Evolutionary conservation across 2,113 vertebrate genomes (phyloP), one percentile per base, ranked within the genome.

Genomic region (Pogonocichla stellata): DNA sequence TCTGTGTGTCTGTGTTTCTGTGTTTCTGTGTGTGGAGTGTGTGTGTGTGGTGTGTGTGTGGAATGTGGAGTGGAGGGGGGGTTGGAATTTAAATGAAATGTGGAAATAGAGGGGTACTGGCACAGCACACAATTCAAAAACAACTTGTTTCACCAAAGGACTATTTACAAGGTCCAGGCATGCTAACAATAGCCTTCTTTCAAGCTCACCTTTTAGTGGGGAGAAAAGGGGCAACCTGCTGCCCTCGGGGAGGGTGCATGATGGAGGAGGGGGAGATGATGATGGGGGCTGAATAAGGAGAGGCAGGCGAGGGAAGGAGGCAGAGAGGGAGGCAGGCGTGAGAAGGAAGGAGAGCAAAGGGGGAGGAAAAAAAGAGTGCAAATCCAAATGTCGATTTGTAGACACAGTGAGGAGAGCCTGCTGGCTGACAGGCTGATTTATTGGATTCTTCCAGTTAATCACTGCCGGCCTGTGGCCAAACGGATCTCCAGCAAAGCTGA

Each of bases 371-470:
- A 83, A 86, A 57, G 88, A 97, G 96, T 95, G 94, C 97, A 98
- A 98, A 98, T 98, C 98, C 98, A 98, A 98, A 98, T 98, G 98
- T 98, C 98, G 97, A 98, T 98, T 98, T 98, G 98, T 98, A 98
- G 98, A 97, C 97, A 98, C 97, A 97, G 98, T 97, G 97, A 98
- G 97, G 98, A 98, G 96, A 98, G 97, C 98, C 97, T 98, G 98
- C 98, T 98, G 98, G 98, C 98, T 98, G 98, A 99, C 98, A 99
- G 98, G 97, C 98, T 99, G 98, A 99, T 99, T 99, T 99, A 99
- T 99, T 99, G 98, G 98, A 99, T 98, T 99, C 98, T 98, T 99
- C 98, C 98, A 98, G 98, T 99, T 99, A 99, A 98, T 98, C 98
- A 98, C 98, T 98, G 97, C 98, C 98, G 97, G 98, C 98, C 98